Base-by-base conservation (phyloP, 1,140 invertebrate genomes). In the Caerostris darwini region DNA sequence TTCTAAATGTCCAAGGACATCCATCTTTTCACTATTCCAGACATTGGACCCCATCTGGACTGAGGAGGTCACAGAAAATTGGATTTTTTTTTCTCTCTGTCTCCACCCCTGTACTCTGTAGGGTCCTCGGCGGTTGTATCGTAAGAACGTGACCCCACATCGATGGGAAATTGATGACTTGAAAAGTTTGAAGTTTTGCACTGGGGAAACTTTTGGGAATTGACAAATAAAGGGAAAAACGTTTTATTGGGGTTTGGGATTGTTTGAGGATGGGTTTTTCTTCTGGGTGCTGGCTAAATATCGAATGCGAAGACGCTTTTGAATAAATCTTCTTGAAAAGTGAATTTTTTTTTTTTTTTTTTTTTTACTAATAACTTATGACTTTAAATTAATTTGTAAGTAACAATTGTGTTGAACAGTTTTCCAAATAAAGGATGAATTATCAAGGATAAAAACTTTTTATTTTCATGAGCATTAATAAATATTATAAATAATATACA, bases 21-120 rank as follows among this genome's bases (percentile, higher is more conserved):
- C 57, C 77, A 92, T 92, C 90, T 92, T 85, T 92, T 91, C 71
- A 56, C 90, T 81, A 91, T 91, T 91, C 90, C 58, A 91, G 90
- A 81, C 77, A n/a, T 8, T 17, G 59, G 90, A 61, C 77, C 90
- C 58, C 90, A 92, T 81, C 90, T 92, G 90, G 90, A 85, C 81
- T n/a, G 34, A 67, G 53, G 61, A 92, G 90, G 90, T 92, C 90
- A 85, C 71, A 85, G 58, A 77, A 92, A 92, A 92, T 92, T 92
- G 90, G 90, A 56, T 85, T 92, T 67, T 92, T 91, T 77, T 82
- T 61, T 19, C 56, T 17, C 56, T 67, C 34, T 17, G 10, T 67
- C n/a, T 3, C n/a, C 34, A 34, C 34, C 64, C n/a, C 17, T 17
- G 12, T 61, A 7, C 87, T 50, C 64, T 12, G n/a, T 8, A 53